Base-by-base conservation (phyloP, 2,797 vertebrate genomes). In the Allobates femoralis region DNA sequence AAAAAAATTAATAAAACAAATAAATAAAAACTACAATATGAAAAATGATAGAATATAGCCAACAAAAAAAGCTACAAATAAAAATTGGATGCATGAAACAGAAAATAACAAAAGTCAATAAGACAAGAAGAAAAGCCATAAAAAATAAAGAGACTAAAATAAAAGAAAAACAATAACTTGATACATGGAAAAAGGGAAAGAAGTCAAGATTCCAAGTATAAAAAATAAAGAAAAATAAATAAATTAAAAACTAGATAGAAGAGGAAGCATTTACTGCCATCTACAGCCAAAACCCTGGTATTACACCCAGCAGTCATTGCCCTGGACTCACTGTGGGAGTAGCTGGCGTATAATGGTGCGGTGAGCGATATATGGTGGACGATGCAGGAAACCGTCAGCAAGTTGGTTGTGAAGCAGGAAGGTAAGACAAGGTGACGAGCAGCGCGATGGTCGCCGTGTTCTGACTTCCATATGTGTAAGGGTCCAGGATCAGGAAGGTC, bases 301-400 rank as follows among this genome's bases (percentile, higher is more conserved):
- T 41, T 55, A 56, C 83, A 58, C 8, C 46, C 10, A 50, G 16
- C 2, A 5, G 16, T n/a, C 23, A 74, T 58, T 15, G 62, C 18
- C 64, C 26, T 15, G 19, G 21, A 74, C 86, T 87, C 67, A 87
- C 86, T n/a, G 30, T 87, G 51, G 15, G 75, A 74, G 41, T 64
- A 87, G 86, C 53, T 80, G 56, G 50, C 23, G 2, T 51, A 64
- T 18, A 84, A 50, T 0, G 75, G 66, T 3, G 62, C 41, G 23
- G 76, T 6, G 1, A 87, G 64, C 16, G 86, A 84, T 4, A 74
- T 21, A n/a, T 87, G 86, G 8, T 34, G 30, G 41, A 87, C 41
- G 6, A 50, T 15, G 67, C 86, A 87, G 14, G n/a, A 55, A 6
- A 87, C n/a, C 1, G 66, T 53, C 34, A 79, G 15, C 30, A 26